phyloP scores from a whole-genome alignment of 1,140 invertebrate genomes.

The Temnothorax nylanderi region DNA sequence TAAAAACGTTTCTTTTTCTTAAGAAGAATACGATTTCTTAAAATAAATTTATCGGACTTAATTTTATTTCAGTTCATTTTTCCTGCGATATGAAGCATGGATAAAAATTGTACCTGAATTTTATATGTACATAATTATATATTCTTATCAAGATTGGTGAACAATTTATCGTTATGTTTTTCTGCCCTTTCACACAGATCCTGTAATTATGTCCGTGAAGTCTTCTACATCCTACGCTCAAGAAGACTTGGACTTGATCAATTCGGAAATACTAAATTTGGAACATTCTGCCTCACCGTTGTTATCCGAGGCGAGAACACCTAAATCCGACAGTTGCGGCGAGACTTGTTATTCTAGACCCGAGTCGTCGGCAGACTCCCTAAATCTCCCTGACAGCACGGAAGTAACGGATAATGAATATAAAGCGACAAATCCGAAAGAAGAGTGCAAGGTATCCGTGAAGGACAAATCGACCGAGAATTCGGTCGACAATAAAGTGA shows the following conservation, averaged over 20 bases:
- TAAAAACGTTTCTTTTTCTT: not conserved
- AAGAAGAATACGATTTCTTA: not conserved
- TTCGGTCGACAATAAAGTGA: constrained; percentile 62
- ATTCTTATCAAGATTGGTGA: not conserved
- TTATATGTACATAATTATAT: not conserved
- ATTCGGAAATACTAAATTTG: constrained; percentile 76
- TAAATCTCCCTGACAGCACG: constrained; percentile 61
- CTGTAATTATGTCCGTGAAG: constrained; percentile 78
- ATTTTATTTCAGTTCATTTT: not conserved
- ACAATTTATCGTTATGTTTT: constrained; percentile 37
- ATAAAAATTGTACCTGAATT: constrained; percentile 2
- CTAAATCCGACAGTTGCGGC: constrained; percentile 66
- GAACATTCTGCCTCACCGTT: constrained; percentile 64
- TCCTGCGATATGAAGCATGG: not conserved
- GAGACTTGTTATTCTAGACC: constrained; percentile 68
- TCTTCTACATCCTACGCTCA: constrained; percentile 76
- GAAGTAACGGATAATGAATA: constrained; percentile 59
- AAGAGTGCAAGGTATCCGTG: constrained; percentile 11
- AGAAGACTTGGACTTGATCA: constrained; percentile 78
- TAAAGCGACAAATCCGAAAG: constrained; percentile 27
- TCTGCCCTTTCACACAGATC: constrained; percentile 72
- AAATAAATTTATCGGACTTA: not conserved
- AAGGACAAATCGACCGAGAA: constrained; percentile 55
- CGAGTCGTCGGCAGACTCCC: constrained; percentile 66
- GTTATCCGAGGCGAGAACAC: constrained; percentile 63